Evolutionary conservation across 2,797 vertebrate species (phyloP).

Genomic region (Artibeus jamaicensis): DNA sequence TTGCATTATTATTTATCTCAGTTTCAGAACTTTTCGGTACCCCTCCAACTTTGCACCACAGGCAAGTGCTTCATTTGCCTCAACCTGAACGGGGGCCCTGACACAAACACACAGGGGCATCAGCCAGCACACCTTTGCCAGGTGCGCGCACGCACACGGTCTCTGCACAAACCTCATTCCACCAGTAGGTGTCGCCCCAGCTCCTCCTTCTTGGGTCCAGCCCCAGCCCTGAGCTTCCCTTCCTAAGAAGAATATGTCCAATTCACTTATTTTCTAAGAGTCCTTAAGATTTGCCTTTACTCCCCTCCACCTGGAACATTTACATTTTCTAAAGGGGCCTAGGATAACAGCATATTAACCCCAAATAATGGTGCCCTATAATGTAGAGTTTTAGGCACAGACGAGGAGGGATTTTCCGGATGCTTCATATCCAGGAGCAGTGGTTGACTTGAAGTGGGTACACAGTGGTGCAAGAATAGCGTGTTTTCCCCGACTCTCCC

Average conservation of each 20-base stretch:
- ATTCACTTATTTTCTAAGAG: neutral
- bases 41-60: neutral
- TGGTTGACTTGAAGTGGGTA: neutral
- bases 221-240: neutral
- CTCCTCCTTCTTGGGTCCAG: neutral
- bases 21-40: neutral
- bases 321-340: neutral
- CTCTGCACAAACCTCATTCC: neutral
- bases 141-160: neutral
- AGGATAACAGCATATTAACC: neutral
- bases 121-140: neutral
- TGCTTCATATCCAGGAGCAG: neutral
- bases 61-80: neutral
- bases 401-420: neutral
- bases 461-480: neutral
- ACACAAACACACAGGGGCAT: neutral
- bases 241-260: neutral
- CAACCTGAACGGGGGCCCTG: neutral
- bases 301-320: neutral
- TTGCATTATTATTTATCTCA: neutral
- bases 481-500: neutral
- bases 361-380: neutral
- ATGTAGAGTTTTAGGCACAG: neutral
- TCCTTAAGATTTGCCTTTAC: neutral
- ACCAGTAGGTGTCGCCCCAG: conserved; percentile 60